These are phyloP conservation scores for Luidia sarsii DNA, from an alignment of 53 echinoderm and acorn worm genomes.

Conservation along the genomic window DNA sequence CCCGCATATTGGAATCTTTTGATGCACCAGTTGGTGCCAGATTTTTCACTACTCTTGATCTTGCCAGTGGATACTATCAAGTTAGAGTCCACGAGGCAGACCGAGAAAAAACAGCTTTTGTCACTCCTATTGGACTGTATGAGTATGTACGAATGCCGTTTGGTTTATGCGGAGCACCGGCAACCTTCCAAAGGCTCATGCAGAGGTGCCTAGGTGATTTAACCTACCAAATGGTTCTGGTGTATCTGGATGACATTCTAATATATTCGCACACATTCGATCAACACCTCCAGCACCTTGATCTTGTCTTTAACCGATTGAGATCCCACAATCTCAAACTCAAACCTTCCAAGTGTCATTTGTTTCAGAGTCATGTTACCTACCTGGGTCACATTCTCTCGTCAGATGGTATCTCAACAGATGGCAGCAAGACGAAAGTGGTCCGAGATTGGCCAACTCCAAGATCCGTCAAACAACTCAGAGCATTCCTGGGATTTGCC, in stretches of 20 bases:
- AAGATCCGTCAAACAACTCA: constrained; percentile 2
- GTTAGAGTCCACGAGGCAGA: not conserved
- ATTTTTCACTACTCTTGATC: not conserved
- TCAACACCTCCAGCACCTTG: constrained; percentile 20
- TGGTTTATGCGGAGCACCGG: too few relatives aligned
- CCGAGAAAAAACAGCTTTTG: constrained; percentile 19
- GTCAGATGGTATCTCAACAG: constrained; percentile 5
- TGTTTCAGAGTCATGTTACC: not conserved
- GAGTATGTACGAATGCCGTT: constrained; percentile 21
- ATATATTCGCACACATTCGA: constrained; percentile 39
- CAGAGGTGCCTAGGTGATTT: too few relatives aligned
- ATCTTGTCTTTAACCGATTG: not conserved
- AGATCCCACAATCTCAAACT: not conserved
- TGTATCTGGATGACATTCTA: constrained; percentile 18
- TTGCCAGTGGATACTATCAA: constrained; percentile 35
- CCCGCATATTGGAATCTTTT: constrained; percentile 44
- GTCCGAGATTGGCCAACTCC: not conserved
- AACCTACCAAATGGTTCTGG: not conserved
- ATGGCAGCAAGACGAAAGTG: constrained; percentile 1
- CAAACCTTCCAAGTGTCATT: constrained; percentile 3
- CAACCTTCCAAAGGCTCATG: too few relatives aligned
- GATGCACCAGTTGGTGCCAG: constrained; percentile 16
- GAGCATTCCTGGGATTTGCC: constrained; percentile 14
- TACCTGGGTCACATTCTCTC: not conserved
- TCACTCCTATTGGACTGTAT: not conserved